Conservation (phyloP, 2,888 invertebrate genomes). For the Phania funesta region DNA sequence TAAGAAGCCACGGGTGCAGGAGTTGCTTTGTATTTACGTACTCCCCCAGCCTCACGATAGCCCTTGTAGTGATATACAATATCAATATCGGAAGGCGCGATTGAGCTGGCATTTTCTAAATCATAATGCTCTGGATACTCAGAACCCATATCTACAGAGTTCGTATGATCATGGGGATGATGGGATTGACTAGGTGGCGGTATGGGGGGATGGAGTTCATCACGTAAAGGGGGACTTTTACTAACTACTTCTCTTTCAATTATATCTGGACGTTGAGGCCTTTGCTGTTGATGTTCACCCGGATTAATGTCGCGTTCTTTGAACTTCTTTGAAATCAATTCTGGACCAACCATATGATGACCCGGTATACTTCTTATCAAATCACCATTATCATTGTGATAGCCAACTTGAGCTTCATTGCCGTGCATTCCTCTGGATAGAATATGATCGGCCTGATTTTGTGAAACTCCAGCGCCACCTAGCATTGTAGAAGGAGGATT, state of each 20-base stretch:
- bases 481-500: slow-evolving; percentile 85
- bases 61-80: slow-evolving; percentile 98
- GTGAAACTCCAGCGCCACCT: slow-evolving; percentile 85
- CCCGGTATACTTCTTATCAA: slow-evolving; percentile 88
- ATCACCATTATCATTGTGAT: slow-evolving; percentile 87
- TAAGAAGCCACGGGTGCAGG: slow-evolving; percentile 90
- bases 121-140: slow-evolving; percentile 96
- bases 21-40: slow-evolving; percentile 92
- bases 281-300: slow-evolving; percentile 85
- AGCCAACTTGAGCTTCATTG: slow-evolving; percentile 84
- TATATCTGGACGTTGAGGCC: slow-evolving; percentile 95
- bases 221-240: slow-evolving; percentile 89
- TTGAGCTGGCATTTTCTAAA: slow-evolving; percentile 97
- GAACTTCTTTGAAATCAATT: slow-evolving; percentile 92
- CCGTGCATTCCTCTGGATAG: slow-evolving; percentile 86
- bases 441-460: slow-evolving; percentile 85
- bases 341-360: slow-evolving; percentile 90
- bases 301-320: slow-evolving; percentile 91
- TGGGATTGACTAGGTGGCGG: slow-evolving; percentile 87
- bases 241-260: slow-evolving; percentile 94
- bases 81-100: slow-evolving; percentile 98
- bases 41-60: slow-evolving; percentile 91
- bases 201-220: slow-evolving; percentile 90
- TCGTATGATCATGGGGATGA: slow-evolving; percentile 87
- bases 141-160: slow-evolving; percentile 88